Base-by-base conservation (phyloP, 1,140 invertebrate species). In the Leptinotarsa lineolata region DNA sequence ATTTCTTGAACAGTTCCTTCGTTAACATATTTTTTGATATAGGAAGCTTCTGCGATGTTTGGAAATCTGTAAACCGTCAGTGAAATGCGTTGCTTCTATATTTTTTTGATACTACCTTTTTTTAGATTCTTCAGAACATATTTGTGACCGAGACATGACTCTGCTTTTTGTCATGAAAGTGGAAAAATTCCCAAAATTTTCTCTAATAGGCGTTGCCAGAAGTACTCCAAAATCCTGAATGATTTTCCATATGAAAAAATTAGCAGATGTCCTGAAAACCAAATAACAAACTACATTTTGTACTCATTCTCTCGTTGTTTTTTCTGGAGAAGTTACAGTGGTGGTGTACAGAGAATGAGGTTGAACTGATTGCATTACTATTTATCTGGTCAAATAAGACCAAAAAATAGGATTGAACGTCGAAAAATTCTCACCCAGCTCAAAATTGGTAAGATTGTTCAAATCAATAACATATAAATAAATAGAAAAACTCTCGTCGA, bases 31-130 rank as follows among this genome's bases (percentile, higher is more conserved):
- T 48, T 76, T 44, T 72, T 54, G 1, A 76, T 74, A 60, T 77
- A 80, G n/a, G 61, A 54, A 20, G 74, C 67, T 68, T 80, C 74
- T 11, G 72, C 67, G 3, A 75, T 76, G 22, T 60, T 68, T 46
- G 68, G 48, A 61, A 80, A 79, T 15, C 76, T 77, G 30, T 22
- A 77, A 70, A 48, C 18, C 2, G 66, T 18, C 69, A 20, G 61
- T 74, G 16, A n/a, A 68, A 70, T 63, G 11, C 15, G 5, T 22
- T 22, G 15, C 6, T 22, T 12, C 24, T 5, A 63, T 16, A 30
- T 1, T n/a, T 54, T 16, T n/a, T 54, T 0, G 0, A 54, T 8
- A 18, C 15, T 16, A 68, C 66, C 66, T 68, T n/a, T 11, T 45
- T 20, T 45, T 44, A 4, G 66, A n/a, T 46, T 68, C 66, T 4